Base-by-base conservation (phyloP, 2,797 vertebrate genomes). In the Typhlichthys subterraneus region DNA sequence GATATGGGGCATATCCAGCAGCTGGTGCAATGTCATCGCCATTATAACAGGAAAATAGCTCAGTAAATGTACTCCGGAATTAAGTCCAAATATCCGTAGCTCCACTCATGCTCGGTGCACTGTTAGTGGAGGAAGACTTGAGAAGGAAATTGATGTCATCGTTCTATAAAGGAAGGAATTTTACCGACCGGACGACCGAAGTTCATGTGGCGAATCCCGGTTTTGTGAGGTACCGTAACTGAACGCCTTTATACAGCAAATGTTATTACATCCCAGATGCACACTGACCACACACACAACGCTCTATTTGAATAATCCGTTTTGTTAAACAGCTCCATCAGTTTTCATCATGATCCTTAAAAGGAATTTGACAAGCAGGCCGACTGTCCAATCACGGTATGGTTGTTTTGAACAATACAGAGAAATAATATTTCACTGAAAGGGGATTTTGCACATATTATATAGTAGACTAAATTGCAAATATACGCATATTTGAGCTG, bases 11-110 rank as follows among this genome's bases (percentile, higher is more conserved):
- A 68, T 38, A 53, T 72, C 57, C 68, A 38, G 70, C 48, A 38
- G 67, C 79, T 78, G 81, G 58, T 87, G 90, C 91, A 86, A 86
- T 89, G 91, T 91, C 91, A 89, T 87, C 75, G 59, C 73, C 56
- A 60, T 57, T 52, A 59, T 80, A 75, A 76, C 68, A 68, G 63
- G 68, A 71, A 68, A 62, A 62, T 57, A 65, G 60, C 53, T 42
- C 50, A 69, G 0, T 55, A 15, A 60, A 57, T n/a, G 19, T 5
- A 1, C 19, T 47, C 29, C 17, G 61, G 17, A 67, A 31, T 7
- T 4, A 45, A 46, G 23, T 33, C 23, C 57, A 6, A 31, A 49
- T 73, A 33, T 55, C 15, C 45, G 19, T 1, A 63, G 56, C 61
- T 10, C 0, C 19, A 10, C 65, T 9, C 1, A 74, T 57, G 74